A percentile compares a stretch with the other conserved stretches of the same genome.
These are phyloP conservation scores for Ephialtes manifestator DNA, from an alignment of 2,888 invertebrate genomes.

Conservation along the genomic window DNA sequence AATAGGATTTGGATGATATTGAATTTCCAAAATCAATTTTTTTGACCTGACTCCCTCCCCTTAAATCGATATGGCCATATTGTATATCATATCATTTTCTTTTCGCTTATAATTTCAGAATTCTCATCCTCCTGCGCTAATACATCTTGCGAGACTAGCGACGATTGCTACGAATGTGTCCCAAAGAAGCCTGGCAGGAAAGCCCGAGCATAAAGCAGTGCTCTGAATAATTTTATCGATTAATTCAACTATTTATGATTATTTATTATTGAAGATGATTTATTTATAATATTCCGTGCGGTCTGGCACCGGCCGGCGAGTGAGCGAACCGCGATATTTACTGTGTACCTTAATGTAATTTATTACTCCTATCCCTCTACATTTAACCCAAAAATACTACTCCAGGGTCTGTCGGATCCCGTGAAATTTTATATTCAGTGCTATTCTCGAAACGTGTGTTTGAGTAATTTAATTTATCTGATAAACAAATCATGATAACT, in stretches of 20 bases:
- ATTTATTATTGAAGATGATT: constrained; percentile 11
- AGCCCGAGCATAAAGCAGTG: constrained; percentile 37
- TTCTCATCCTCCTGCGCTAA: constrained; percentile 58
- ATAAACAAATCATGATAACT: no score
- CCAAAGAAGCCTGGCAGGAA: constrained; percentile 57
- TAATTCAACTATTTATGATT: background rate
- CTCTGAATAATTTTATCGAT: constrained; percentile 17
- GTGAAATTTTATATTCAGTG: no score
- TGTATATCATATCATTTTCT: background rate
- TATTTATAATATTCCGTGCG: constrained; percentile 16
- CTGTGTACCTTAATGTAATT: background rate
- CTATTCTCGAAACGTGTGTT: no score
- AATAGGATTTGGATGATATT: no score
- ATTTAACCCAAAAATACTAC: background rate
- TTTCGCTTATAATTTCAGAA: constrained; percentile 26
- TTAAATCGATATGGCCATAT: background rate
- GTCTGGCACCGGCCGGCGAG: background rate
- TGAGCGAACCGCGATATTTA: constrained; percentile 23
- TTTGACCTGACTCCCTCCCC: no score
- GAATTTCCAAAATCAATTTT: no score
- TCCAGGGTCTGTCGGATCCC: no score
- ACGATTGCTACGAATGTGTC: constrained; percentile 69
- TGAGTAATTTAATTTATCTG: no score
- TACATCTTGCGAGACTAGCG: constrained; percentile 63
- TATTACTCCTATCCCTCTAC: background rate